A percentile compares a stretch with the other conserved stretches of the same genome.
Evolutionary conservation across 1,140 invertebrate species (phyloP).

Genomic region (Drosophila ambigua): DNA sequence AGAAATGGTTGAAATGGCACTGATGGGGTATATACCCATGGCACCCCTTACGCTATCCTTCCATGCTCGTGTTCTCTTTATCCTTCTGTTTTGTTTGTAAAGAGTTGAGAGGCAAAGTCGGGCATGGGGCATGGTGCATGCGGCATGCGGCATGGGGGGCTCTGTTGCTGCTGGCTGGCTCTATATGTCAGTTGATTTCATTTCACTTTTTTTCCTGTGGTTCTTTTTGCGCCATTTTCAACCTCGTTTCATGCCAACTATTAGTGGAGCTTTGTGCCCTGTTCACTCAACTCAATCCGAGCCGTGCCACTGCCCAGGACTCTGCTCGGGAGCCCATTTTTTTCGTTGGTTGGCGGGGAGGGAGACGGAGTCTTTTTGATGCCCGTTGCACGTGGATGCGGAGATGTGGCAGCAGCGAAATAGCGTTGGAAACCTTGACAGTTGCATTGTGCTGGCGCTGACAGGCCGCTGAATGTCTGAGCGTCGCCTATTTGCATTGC

Average conservation of each 20-base stretch:
- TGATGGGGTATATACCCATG: too few relatives aligned
- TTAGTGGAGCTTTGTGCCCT: constrained; percentile 61
- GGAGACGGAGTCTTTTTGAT: constrained; percentile 47
- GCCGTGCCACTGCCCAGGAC: too few relatives aligned
- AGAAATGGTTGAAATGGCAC: too few relatives aligned
- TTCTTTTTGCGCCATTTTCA: constrained; percentile 33
- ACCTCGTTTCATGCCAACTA: constrained; percentile 62
- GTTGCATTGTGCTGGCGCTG: constrained; percentile 71
- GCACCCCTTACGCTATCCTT: too few relatives aligned
- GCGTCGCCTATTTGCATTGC: constrained; percentile 70
- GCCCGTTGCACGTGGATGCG: constrained; percentile 45
- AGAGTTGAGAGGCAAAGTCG: constrained; percentile 27
- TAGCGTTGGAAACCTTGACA: constrained; percentile 66
- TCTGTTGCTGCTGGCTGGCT: constrained; percentile 18
- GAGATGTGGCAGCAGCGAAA: constrained; percentile 2
- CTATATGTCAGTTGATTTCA: constrained; percentile 81
- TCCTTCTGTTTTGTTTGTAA: constrained; percentile 26
- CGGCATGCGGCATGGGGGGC: background rate
- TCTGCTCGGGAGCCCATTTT: constrained; percentile 34
- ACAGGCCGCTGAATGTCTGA: constrained; percentile 25
- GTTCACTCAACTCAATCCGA: constrained; percentile 12
- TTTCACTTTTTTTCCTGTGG: constrained; percentile 68
- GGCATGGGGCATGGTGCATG: background rate
- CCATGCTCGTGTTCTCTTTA: too few relatives aligned
- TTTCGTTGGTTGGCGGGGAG: constrained; percentile 19